phyloP scores from a whole-genome alignment of 2,888 invertebrate species.

The Ypsolopha scabrella region DNA sequence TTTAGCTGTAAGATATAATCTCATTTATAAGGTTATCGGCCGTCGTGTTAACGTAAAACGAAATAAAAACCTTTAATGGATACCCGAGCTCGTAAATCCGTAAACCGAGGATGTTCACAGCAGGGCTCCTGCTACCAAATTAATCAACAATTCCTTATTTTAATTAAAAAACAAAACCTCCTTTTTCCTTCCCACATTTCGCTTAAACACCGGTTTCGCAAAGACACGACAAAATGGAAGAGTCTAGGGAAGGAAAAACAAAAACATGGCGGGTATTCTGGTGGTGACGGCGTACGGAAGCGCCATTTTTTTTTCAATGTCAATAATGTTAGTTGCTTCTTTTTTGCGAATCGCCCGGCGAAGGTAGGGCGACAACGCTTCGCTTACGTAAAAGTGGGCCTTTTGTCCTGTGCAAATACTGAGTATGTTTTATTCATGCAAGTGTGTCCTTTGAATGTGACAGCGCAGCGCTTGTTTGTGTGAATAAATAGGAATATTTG shows the following conservation, averaged over 20 bases:
- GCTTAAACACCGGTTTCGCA: background rate
- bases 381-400: slow-evolving; percentile 38
- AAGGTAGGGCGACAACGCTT: slow-evolving; percentile 11
- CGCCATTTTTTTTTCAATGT: slow-evolving; percentile 30
- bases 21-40: too few relatives aligned
- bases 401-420: slow-evolving; percentile 41
- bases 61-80: too few relatives aligned
- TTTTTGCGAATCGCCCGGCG: slow-evolving; percentile 3
- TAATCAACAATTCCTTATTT: background rate
- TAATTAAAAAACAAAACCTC: slow-evolving; percentile 2
- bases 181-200: background rate
- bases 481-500: slow-evolving; percentile 5
- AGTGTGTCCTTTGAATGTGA: slow-evolving; percentile 28
- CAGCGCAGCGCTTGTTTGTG: slow-evolving; percentile 2
- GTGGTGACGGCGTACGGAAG: slow-evolving; percentile 7
- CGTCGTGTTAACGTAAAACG: too few relatives aligned
- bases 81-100: background rate
- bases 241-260: slow-evolving; percentile 44
- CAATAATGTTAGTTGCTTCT: slow-evolving; percentile 9
- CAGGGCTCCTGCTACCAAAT: background rate
- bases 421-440: slow-evolving; percentile 49
- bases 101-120: background rate
- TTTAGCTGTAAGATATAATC: too few relatives aligned
- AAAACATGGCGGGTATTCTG: slow-evolving; percentile 51
- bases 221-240: slow-evolving; percentile 22